Conservation (phyloP, 2,797 vertebrate species). For the Pangasius sanitwongsei region DNA sequence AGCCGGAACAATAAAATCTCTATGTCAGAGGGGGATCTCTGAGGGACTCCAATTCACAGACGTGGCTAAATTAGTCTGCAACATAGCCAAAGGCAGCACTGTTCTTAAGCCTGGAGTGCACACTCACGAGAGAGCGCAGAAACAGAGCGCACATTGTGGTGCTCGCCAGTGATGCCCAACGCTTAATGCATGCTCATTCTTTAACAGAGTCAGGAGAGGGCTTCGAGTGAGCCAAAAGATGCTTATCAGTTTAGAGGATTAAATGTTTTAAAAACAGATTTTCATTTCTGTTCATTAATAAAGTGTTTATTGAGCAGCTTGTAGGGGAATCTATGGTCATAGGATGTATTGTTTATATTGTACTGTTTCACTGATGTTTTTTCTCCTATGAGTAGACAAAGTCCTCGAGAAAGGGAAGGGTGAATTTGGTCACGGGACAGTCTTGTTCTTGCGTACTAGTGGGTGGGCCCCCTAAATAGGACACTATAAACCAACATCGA, state of each 20-base stretch:
- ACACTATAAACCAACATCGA: slow-evolving; percentile 31
- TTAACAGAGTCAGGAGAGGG: slow-evolving; percentile 12
- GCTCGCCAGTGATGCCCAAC: slow-evolving; percentile 22
- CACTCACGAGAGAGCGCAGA: slow-evolving; percentile 38
- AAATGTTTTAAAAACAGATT: not conserved
- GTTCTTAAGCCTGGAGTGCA: slow-evolving; percentile 54
- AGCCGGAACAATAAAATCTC: slow-evolving; percentile 70
- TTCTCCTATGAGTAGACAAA: not conserved
- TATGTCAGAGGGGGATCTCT: slow-evolving; percentile 64
- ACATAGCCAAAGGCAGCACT: slow-evolving; percentile 64
- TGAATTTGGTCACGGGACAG: slow-evolving; percentile 9
- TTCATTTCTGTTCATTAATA: not conserved
- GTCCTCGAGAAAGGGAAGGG: not conserved
- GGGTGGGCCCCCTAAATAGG: slow-evolving; percentile 15
- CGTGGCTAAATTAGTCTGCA: slow-evolving; percentile 63
- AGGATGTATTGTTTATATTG: not conserved
- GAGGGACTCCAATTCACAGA: slow-evolving; percentile 64
- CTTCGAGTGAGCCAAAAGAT: slow-evolving; percentile 20
- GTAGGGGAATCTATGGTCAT: not conserved
- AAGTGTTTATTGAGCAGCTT: not conserved
- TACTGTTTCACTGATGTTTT: not conserved
- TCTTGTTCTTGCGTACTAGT: not conserved
- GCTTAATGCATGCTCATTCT: slow-evolving; percentile 27
- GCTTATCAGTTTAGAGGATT: slow-evolving; percentile 1
- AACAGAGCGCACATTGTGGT: slow-evolving; percentile 61